phyloP scores from a whole-genome alignment of 2,888 invertebrate genomes.

The Xestia xanthographa region DNA sequence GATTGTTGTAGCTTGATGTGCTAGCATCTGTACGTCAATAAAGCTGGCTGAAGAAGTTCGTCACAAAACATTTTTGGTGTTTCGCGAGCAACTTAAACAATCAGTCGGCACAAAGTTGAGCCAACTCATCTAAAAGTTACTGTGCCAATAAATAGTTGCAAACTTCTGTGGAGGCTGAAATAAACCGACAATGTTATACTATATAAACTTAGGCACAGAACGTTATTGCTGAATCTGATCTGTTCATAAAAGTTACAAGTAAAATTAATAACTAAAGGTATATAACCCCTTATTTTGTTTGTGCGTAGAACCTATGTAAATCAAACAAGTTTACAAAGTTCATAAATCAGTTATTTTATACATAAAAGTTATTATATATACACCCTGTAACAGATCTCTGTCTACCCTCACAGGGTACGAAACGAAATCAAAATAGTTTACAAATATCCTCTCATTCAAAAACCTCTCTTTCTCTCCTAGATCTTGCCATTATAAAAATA shows the following conservation, averaged over 20 bases:
- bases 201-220: conserved; percentile 7
- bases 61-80: conserved; percentile 54
- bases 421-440: too few species aligned
- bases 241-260: background rate
- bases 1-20: too few species aligned
- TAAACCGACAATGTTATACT: conserved; percentile 38
- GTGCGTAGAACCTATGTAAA: background rate
- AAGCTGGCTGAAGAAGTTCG: conserved; percentile 32
- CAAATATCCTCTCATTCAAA: background rate
- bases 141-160: conserved; percentile 72
- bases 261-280: background rate
- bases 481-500: background rate
- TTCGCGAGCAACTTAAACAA: conserved; percentile 67
- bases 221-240: background rate
- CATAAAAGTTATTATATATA: too few species aligned
- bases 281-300: too few species aligned
- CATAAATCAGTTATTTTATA: background rate
- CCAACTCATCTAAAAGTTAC: conserved; percentile 70
- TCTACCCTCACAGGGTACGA: too few species aligned
- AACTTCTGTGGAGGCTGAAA: conserved; percentile 28
- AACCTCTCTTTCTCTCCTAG: background rate
- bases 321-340: background rate
- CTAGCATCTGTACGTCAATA: conserved; percentile 12
- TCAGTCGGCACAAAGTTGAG: conserved; percentile 64
- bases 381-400: background rate